phyloP scores from a whole-genome alignment of 2,113 vertebrate genomes.

The Nesospiza acunhae region DNA sequence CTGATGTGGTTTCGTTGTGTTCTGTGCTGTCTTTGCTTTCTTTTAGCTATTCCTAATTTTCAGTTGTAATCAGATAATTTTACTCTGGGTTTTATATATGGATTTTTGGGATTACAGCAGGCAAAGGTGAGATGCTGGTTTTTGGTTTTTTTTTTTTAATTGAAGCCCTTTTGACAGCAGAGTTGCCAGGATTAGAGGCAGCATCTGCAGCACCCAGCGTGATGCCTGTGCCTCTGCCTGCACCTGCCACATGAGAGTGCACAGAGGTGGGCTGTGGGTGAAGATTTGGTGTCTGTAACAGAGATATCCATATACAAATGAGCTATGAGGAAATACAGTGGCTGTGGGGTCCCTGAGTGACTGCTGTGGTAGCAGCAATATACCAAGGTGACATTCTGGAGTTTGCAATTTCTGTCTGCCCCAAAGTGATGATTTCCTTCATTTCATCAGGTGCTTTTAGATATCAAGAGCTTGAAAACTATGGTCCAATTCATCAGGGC shows the following conservation, averaged over 20 bases:
- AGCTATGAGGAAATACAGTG: background rate
- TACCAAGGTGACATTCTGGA: background rate
- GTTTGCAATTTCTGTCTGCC: background rate
- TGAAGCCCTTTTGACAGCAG: background rate
- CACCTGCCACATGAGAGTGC: background rate
- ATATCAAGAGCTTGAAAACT: background rate
- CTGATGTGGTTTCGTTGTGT: background rate
- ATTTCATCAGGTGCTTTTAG: background rate
- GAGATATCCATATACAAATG: background rate
- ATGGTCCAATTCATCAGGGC: background rate
- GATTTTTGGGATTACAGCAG: background rate
- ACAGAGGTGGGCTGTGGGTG: background rate
- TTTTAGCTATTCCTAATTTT: background rate
- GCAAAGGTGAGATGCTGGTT: background rate
- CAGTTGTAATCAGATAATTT: background rate
- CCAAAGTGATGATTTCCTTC: background rate
- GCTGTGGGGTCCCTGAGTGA: background rate
- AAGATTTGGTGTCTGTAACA: background rate
- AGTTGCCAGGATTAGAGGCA: background rate
- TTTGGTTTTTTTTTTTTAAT: background rate
- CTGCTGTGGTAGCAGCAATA: rapidly evolving
- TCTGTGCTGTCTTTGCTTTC: background rate
- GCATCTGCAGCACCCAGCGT: background rate
- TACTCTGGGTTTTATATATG: background rate
- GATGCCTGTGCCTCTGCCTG: background rate